These are phyloP conservation scores for Yasuhikotakia modesta DNA, from an alignment of 2,797 vertebrate genomes.

Conservation along the genomic window DNA sequence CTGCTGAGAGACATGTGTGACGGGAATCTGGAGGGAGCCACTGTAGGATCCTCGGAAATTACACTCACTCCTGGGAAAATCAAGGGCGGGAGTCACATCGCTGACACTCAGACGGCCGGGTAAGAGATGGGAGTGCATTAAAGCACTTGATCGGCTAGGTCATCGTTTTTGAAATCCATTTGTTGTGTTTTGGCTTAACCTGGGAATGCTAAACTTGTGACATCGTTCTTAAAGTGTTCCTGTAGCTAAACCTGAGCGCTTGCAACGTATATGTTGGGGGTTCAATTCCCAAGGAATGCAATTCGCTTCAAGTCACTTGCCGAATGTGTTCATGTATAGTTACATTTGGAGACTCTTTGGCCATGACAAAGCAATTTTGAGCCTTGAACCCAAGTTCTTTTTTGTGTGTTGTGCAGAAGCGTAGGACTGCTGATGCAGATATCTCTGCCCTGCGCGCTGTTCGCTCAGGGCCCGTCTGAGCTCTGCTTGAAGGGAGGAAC, in stretches of 20 bases:
- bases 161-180: too few species aligned
- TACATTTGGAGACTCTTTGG: too few species aligned
- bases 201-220: too few species aligned
- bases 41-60: constrained; percentile 90
- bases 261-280: too few species aligned
- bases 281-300: too few species aligned
- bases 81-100: constrained; percentile 83
- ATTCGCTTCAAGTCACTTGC: too few species aligned
- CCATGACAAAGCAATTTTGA: not conserved
- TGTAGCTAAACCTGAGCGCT: too few species aligned
- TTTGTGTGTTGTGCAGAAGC: constrained; percentile 77
- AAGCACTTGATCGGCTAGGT: too few species aligned
- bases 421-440: constrained; percentile 93
- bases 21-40: constrained; percentile 85
- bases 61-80: constrained; percentile 87
- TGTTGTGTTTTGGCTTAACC: too few species aligned
- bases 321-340: too few species aligned
- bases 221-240: too few species aligned
- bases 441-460: constrained; percentile 89
- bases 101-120: constrained; percentile 96
- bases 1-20: constrained; percentile 87
- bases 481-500: constrained; percentile 92
- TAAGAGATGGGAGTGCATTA: constrained; percentile 65
- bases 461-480: constrained; percentile 82
- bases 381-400: not conserved